phyloP scores from a whole-genome alignment of 2,888 invertebrate genomes.

The Hydrotaea cyrtoneurina region DNA sequence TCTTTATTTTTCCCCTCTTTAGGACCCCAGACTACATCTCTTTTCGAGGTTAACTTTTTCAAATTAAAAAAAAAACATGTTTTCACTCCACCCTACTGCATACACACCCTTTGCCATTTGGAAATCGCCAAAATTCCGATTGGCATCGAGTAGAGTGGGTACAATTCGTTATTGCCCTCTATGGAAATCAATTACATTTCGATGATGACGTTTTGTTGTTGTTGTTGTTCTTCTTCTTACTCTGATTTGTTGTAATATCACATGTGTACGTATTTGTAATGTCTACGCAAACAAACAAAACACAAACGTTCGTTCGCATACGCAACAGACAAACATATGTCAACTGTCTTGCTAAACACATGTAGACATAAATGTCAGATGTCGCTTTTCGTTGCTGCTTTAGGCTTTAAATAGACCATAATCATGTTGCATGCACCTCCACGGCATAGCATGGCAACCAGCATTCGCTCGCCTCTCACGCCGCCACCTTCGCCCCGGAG shows the following conservation, averaged over 20 bases:
- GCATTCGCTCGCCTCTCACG: background rate
- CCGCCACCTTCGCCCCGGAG: background rate
- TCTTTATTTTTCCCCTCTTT: no score
- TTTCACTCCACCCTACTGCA: no score
- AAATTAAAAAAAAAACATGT: no score
- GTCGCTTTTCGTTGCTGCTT: conserved; percentile 53
- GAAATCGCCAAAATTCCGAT: no score
- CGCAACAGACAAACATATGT: conserved; percentile 71
- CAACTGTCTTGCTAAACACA: conserved; percentile 80
- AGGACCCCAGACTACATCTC: no score
- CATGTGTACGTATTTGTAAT: conserved; percentile 65
- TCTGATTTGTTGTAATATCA: conserved; percentile 60
- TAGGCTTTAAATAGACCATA: conserved; percentile 60
- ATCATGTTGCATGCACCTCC: conserved; percentile 45
- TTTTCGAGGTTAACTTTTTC: no score
- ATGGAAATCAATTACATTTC: conserved; percentile 5
- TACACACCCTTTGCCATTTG: no score
- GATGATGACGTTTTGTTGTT: background rate
- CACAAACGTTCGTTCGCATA: background rate
- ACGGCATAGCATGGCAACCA: conserved; percentile 31
- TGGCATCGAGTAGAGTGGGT: no score
- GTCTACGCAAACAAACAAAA: conserved; percentile 13
- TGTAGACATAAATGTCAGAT: conserved; percentile 80
- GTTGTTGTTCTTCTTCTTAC: background rate
- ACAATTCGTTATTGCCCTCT: no score